Evolutionary conservation across 2,113 vertebrate species (phyloP).

Genomic region (Syngnathus scovelli): DNA sequence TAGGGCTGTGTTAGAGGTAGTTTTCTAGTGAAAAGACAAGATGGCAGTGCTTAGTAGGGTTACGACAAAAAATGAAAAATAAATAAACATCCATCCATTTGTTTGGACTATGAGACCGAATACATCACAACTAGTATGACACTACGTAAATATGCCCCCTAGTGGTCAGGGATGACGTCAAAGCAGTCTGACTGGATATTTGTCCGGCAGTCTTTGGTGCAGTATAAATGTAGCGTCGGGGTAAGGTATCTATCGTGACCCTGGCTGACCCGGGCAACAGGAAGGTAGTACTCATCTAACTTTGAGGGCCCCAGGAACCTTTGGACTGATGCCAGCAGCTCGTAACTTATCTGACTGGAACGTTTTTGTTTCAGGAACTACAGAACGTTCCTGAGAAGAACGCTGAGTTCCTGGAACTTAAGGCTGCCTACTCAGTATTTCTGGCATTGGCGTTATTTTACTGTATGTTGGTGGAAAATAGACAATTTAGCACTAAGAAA

Average conservation of each 20-base stretch:
- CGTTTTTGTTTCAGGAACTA: background rate
- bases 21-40: slow-evolving; percentile 65
- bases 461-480: background rate
- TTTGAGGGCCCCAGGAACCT: background rate
- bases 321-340: background rate
- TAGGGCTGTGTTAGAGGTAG: slow-evolving; percentile 62
- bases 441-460: background rate
- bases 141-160: too few species aligned
- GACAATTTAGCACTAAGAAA: background rate
- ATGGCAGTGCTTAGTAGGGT: slow-evolving; percentile 52
- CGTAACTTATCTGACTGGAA: background rate
- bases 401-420: background rate
- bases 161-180: too few species aligned
- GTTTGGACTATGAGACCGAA: background rate
- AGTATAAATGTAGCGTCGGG: too few species aligned
- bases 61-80: slow-evolving; percentile 11
- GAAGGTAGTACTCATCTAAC: background rate
- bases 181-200: too few species aligned
- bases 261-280: background rate
- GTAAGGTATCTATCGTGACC: background rate
- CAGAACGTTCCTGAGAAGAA: background rate
- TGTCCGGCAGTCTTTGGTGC: too few species aligned
- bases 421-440: background rate
- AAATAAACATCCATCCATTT: too few species aligned
- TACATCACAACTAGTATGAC: too few species aligned